phyloP scores from a whole-genome alignment of 2,113 vertebrate genomes.

The Bubalus kerabau region DNA sequence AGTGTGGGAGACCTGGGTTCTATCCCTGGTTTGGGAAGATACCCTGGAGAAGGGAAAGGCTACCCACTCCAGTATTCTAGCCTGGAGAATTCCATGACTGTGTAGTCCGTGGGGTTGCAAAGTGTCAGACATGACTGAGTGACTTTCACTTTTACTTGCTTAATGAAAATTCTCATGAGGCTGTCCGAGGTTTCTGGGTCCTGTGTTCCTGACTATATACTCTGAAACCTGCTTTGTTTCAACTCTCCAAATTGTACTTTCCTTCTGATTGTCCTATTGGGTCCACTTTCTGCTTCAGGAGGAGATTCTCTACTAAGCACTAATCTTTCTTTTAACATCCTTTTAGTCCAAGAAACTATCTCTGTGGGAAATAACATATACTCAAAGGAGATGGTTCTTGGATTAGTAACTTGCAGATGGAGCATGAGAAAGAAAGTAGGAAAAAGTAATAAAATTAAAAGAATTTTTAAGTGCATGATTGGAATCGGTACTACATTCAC shows the following conservation, averaged over 20 bases:
- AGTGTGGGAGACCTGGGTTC: background rate
- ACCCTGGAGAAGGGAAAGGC: background rate
- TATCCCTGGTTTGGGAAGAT: background rate
- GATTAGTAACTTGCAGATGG: slow-evolving; percentile 64
- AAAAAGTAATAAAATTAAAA: slow-evolving; percentile 47
- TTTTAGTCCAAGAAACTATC: slow-evolving; percentile 51
- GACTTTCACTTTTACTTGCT: background rate
- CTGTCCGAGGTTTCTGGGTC: background rate
- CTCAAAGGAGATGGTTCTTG: slow-evolving; percentile 58
- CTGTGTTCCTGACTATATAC: background rate
- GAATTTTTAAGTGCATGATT: slow-evolving; percentile 22
- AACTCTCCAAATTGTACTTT: slow-evolving; percentile 9
- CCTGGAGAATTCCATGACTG: background rate
- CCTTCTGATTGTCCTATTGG: slow-evolving; percentile 44
- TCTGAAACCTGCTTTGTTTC: slow-evolving; percentile 11
- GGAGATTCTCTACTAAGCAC: slow-evolving; percentile 30
- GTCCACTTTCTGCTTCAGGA: slow-evolving; percentile 42
- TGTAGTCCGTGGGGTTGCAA: rapidly evolving
- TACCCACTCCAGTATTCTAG: background rate
- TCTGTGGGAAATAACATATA: slow-evolving; percentile 27
- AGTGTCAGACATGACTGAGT: background rate
- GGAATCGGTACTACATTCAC: background rate
- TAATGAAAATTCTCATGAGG: background rate
- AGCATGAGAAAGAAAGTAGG: slow-evolving; percentile 61
- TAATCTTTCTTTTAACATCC: slow-evolving; percentile 57